A percentile compares a stretch with the other conserved stretches of the same genome.
Evolutionary conservation across 2,888 invertebrate species (phyloP).

Genomic region (Alloplasta piceator): DNA sequence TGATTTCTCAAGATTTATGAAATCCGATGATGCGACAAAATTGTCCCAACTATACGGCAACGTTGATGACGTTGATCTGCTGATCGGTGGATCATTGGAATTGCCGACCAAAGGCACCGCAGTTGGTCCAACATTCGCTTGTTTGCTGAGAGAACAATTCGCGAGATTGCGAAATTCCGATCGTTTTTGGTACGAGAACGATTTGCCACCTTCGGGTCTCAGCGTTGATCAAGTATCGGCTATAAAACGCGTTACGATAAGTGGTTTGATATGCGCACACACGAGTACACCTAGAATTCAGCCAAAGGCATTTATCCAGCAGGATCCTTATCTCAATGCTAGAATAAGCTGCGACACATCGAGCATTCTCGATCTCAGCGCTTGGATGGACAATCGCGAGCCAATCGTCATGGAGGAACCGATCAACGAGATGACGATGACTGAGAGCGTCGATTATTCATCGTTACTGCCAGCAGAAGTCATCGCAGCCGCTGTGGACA

Average conservation of each 20-base stretch:
- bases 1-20: slow-evolving; percentile 73
- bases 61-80: slow-evolving; percentile 92
- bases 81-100: slow-evolving; percentile 93
- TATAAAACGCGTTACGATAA: slow-evolving; percentile 91
- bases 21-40: slow-evolving; percentile 66
- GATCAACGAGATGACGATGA: slow-evolving; percentile 74
- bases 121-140: slow-evolving; percentile 95
- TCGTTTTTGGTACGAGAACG: slow-evolving; percentile 98
- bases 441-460: slow-evolving; percentile 77
- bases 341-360: slow-evolving; percentile 90
- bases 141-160: slow-evolving; percentile 93
- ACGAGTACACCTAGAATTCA: slow-evolving; percentile 90
- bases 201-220: slow-evolving; percentile 94
- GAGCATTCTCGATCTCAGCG: slow-evolving; percentile 87
- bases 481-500: slow-evolving; percentile 90
- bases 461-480: slow-evolving; percentile 89
- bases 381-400: slow-evolving; percentile 87
- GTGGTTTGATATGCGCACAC: slow-evolving; percentile 91
- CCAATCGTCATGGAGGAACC: slow-evolving; percentile 71
- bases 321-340: slow-evolving; percentile 93
- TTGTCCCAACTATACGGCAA: slow-evolving; percentile 83
- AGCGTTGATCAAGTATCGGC: slow-evolving; percentile 91
- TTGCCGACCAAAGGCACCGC: slow-evolving; percentile 91
- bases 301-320: slow-evolving; percentile 92
- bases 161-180: slow-evolving; percentile 92